These are phyloP conservation scores for Phrynocephalus forsythii DNA, from an alignment of 2,797 vertebrate species.

Conservation along the genomic window DNA sequence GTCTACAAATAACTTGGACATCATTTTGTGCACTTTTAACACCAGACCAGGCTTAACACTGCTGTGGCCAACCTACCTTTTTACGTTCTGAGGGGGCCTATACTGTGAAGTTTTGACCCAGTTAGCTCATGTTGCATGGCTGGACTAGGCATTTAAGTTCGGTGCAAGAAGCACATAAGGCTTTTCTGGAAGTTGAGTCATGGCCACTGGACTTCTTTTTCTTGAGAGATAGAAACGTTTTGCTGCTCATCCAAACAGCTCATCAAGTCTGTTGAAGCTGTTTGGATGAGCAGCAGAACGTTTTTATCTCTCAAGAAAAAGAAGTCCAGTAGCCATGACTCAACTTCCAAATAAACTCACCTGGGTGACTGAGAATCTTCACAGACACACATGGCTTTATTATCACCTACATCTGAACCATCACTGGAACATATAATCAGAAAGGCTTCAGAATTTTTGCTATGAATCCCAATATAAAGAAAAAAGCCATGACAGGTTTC, in stretches of 20 bases:
- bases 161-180: background rate
- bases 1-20: background rate
- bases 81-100: background rate
- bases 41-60: background rate
- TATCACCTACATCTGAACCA: background rate
- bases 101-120: background rate
- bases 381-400: background rate
- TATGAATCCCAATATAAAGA: background rate
- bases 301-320: too few species aligned
- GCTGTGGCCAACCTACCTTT: background rate
- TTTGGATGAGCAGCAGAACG: too few species aligned
- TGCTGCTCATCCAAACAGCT: too few species aligned
- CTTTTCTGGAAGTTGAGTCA: background rate
- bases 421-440: background rate
- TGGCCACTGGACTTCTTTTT: too few species aligned
- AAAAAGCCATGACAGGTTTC: background rate
- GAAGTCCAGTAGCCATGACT: too few species aligned
- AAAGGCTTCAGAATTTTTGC: background rate
- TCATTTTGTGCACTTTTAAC: background rate
- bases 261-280: too few species aligned
- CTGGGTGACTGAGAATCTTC: too few species aligned
- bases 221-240: too few species aligned
- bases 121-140: background rate
- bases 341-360: too few species aligned
- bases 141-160: background rate